These are phyloP conservation scores for Galeopsomyia nigrocyanea DNA, from an alignment of 2,888 invertebrate genomes.

Conservation along the genomic window DNA sequence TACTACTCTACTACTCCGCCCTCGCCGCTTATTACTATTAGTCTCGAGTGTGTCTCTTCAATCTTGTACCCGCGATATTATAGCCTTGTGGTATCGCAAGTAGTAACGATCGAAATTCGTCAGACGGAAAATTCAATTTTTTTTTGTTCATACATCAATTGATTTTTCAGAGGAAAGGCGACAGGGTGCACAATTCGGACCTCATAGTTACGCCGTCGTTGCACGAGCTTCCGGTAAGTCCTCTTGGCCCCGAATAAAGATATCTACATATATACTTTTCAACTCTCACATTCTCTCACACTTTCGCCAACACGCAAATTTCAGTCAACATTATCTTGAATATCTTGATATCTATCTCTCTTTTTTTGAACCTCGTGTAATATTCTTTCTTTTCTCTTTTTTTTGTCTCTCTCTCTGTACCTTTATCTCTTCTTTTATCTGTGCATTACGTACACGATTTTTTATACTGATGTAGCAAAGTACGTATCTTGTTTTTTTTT, in stretches of 20 bases:
- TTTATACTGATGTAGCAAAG: constrained; percentile 33
- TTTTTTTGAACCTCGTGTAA: constrained; percentile 20
- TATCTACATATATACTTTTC: constrained; percentile 4
- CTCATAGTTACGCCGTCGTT: constrained; percentile 65
- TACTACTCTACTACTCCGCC: no score
- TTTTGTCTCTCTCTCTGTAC: constrained; percentile 3
- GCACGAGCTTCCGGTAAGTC: constrained; percentile 67
- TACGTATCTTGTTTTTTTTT: constrained; percentile 23
- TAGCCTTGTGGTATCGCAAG: no score
- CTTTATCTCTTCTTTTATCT: constrained; percentile 20
- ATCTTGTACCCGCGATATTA: no score
- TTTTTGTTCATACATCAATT: no score
- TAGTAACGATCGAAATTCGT: no score
- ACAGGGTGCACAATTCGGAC: constrained; percentile 63
- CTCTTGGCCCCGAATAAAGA: constrained; percentile 40
- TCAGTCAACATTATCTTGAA: constrained; percentile 28
- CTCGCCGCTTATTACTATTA: no score
- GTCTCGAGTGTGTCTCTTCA: no score
- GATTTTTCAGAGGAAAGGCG: constrained; percentile 64
- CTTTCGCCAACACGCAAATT: constrained; percentile 40
- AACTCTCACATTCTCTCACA: constrained; percentile 42
- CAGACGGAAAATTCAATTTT: neutral
- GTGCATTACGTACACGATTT: constrained; percentile 33
- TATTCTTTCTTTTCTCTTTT: neutral
- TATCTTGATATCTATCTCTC: constrained; percentile 19